These are phyloP conservation scores for Ameiurus melas DNA, from an alignment of 2,113 vertebrate species.

Conservation along the genomic window DNA sequence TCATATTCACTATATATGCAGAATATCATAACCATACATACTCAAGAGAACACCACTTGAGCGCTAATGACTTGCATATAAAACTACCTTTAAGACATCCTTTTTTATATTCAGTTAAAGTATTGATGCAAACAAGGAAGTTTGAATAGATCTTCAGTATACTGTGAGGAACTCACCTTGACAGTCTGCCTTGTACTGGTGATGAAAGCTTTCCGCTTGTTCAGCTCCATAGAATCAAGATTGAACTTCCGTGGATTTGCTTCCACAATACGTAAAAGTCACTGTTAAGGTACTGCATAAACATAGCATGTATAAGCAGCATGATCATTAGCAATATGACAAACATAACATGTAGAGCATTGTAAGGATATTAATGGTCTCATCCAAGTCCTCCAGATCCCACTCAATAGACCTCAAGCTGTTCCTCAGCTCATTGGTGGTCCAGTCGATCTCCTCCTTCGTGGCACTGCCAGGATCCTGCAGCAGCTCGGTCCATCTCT, in stretches of 20 bases:
- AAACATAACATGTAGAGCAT: constrained; percentile 6
- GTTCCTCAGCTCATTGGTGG: constrained; percentile 96
- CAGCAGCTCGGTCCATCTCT: constrained; percentile 89
- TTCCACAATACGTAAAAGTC: constrained; percentile 86
- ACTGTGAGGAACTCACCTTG: constrained; percentile 75
- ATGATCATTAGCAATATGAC: not conserved
- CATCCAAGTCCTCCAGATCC: constrained; percentile 97
- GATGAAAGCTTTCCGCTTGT: constrained; percentile 93
- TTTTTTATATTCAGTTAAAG: not conserved
- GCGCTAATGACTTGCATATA: not conserved
- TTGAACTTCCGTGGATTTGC: constrained; percentile 98
- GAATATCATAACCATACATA: not conserved
- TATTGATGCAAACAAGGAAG: not conserved
- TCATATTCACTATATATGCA: not conserved
- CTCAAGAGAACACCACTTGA: not conserved
- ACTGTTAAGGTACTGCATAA: constrained; percentile 58
- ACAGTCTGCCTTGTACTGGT: constrained; percentile 86
- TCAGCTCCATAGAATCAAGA: constrained; percentile 85
- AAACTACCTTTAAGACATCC: not conserved
- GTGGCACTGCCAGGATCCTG: constrained; percentile 83
- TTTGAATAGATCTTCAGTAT: not conserved
- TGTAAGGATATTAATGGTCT: constrained; percentile 96
- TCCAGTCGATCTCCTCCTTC: constrained; percentile 96
- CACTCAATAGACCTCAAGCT: constrained; percentile 96
- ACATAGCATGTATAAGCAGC: not conserved